phyloP scores from a whole-genome alignment of 2,888 invertebrate genomes.

The Phasia obesa region DNA sequence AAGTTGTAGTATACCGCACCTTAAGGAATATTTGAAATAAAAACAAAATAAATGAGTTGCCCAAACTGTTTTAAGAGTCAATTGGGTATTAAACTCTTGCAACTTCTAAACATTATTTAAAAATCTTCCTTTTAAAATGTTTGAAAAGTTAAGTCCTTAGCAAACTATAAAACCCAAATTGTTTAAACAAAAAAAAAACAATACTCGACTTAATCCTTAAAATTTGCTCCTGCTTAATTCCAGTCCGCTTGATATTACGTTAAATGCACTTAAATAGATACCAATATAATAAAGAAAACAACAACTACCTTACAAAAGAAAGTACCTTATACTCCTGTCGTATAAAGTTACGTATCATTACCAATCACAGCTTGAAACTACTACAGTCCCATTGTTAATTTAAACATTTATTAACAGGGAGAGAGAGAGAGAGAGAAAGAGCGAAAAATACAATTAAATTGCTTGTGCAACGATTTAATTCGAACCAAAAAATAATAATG shows the following conservation, averaged over 20 bases:
- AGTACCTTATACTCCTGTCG: constrained; percentile 3
- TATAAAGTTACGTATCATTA: constrained; percentile 61
- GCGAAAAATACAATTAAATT: constrained; percentile 69
- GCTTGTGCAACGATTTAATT: constrained; percentile 66
- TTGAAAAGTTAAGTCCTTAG: constrained; percentile 28
- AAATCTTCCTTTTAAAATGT: constrained; percentile 36
- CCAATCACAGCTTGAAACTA: constrained; percentile 69
- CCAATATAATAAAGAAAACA: constrained; percentile 47
- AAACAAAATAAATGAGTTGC: too few species aligned
- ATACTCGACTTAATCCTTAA: constrained; percentile 33
- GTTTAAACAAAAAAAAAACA: not conserved
- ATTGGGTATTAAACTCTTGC: constrained; percentile 37
- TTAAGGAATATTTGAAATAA: too few species aligned
- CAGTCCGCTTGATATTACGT: constrained; percentile 14
- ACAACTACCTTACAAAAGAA: too few species aligned
- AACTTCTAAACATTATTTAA: constrained; percentile 3
- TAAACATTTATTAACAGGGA: constrained; percentile 55
- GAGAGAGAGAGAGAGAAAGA: constrained; percentile 1
- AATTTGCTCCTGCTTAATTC: constrained; percentile 34
- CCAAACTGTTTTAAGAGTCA: constrained; percentile 17
- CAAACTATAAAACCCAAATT: constrained; percentile 9
- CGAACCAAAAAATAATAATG: constrained; percentile 51
- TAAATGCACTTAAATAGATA: constrained; percentile 67
- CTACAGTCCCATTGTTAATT: constrained; percentile 60
- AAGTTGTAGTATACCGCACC: too few species aligned